Evolutionary conservation across 2,888 invertebrate species (phyloP).

Genomic region (Dichetophora obliterata): DNA sequence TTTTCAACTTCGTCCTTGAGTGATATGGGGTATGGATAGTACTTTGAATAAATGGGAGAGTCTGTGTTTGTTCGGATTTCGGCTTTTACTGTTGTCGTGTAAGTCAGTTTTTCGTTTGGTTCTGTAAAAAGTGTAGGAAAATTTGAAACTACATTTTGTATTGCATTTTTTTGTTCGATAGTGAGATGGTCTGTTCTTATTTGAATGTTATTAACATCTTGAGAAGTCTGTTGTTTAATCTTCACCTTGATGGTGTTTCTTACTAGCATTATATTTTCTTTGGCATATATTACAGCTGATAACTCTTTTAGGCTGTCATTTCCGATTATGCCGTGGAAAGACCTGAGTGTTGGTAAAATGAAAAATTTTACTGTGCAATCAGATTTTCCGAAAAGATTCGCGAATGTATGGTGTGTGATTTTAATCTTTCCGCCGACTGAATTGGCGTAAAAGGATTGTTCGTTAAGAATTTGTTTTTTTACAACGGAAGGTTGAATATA

Average conservation of each 20-base stretch:
- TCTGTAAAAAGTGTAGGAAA: too few relatives aligned
- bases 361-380: background rate
- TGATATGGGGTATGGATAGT: constrained; percentile 25
- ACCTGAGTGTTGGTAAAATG: background rate
- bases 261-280: background rate
- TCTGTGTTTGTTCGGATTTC: constrained; percentile 28
- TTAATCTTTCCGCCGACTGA: background rate
- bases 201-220: too few relatives aligned
- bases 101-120: constrained; percentile 16
- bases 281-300: background rate
- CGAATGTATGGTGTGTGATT: background rate
- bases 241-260: too few relatives aligned
- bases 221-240: too few relatives aligned
- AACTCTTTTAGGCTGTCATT: constrained; percentile 1
- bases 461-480: too few relatives aligned
- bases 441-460: background rate
- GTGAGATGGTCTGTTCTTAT: too few relatives aligned
- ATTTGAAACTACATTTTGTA: too few relatives aligned
- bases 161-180: too few relatives aligned
- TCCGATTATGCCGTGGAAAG: background rate
- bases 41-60: constrained; percentile 31
- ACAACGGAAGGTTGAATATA: background rate
- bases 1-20: constrained; percentile 22
- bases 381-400: background rate
- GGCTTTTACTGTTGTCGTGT: constrained; percentile 22